phyloP scores from a whole-genome alignment of 1,140 invertebrate species.

The Anthonomus grandis region DNA sequence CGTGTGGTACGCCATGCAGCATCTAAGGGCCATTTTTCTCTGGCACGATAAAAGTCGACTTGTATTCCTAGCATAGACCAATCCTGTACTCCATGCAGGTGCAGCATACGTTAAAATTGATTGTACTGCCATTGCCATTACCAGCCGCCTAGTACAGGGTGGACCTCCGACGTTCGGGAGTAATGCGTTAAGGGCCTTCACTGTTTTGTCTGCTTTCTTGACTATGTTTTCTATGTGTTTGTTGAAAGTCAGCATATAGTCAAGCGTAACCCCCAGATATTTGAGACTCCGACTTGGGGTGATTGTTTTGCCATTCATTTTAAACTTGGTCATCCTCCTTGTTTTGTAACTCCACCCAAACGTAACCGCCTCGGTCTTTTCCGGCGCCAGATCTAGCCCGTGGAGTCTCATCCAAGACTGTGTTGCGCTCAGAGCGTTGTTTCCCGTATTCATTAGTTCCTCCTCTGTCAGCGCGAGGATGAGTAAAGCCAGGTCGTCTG shows the following conservation, averaged over 20 bases:
- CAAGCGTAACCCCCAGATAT: not conserved
- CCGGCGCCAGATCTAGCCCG: constrained; percentile 3
- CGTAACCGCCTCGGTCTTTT: not conserved
- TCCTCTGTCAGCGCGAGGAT: no score
- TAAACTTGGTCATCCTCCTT: not conserved
- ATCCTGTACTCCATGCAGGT: not conserved
- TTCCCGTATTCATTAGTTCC: not conserved
- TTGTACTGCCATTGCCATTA: not conserved
- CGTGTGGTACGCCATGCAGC: not conserved
- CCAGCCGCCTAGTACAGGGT: not conserved
- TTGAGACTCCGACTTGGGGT: not conserved
- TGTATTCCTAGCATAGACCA: not conserved
- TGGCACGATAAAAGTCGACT: not conserved
- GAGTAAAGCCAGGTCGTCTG: no score
- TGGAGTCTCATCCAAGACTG: not conserved
- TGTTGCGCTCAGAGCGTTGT: not conserved
- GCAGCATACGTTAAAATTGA: not conserved
- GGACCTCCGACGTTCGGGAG: not conserved
- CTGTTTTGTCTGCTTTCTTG: not conserved
- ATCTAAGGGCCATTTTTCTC: not conserved
- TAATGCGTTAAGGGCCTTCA: not conserved
- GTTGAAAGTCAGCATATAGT: not conserved
- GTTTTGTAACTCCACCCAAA: not conserved
- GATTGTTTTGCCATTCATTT: not conserved
- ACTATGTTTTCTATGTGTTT: not conserved